phyloP scores from a whole-genome alignment of 2,797 vertebrate species.

The Clarias platycephalus region DNA sequence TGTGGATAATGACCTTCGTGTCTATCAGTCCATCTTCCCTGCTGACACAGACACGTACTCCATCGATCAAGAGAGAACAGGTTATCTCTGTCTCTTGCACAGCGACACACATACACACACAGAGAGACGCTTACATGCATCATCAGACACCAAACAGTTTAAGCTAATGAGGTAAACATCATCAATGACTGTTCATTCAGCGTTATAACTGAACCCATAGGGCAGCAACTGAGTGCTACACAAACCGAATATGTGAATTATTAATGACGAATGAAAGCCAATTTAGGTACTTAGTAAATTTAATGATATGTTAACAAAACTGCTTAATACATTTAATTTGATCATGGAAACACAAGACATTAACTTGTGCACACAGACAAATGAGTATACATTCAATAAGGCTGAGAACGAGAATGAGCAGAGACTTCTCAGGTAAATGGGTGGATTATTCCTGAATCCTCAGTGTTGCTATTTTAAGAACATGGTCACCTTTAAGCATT shows the following conservation, averaged over 20 bases:
- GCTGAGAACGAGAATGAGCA: neutral
- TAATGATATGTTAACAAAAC: neutral
- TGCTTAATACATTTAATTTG: neutral
- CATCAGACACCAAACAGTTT: constrained; percentile 38
- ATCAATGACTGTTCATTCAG: constrained; percentile 8
- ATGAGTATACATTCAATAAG: neutral
- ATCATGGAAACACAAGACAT: neutral
- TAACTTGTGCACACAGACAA: neutral
- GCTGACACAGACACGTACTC: constrained; percentile 40
- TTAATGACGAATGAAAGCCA: neutral
- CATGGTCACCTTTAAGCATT: neutral
- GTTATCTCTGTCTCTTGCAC: constrained; percentile 23
- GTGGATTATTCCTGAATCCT: neutral
- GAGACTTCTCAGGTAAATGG: neutral
- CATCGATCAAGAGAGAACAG: constrained; percentile 41
- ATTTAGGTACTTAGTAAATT: neutral
- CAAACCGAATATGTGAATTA: neutral
- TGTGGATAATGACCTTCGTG: constrained; percentile 46
- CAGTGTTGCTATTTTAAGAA: constrained; percentile 13
- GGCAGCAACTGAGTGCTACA: neutral
- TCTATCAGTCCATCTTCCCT: constrained; percentile 47
- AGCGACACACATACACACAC: constrained; percentile 19
- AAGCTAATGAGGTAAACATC: constrained; percentile 26
- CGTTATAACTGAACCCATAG: neutral
- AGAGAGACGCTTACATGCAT: constrained; percentile 23